phyloP scores from a whole-genome alignment of 2,888 invertebrate genomes.

The Lycaena phlaeas region DNA sequence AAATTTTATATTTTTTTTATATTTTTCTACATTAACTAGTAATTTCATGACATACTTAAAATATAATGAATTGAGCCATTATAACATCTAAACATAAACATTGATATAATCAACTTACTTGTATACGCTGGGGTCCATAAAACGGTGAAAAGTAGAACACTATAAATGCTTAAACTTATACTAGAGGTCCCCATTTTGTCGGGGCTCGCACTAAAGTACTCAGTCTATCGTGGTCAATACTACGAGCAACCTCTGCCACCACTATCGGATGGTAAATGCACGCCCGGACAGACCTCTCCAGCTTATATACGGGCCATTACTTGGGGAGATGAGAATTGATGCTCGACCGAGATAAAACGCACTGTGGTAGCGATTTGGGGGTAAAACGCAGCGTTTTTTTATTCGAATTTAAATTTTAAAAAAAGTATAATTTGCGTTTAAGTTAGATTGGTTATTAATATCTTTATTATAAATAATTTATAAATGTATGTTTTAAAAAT shows the following conservation, averaged over 20 bases:
- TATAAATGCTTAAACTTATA: conserved; percentile 43
- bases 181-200: conserved; percentile 54
- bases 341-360: not conserved
- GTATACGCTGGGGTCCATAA: conserved; percentile 54
- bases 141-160: conserved; percentile 57
- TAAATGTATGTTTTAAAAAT: too few relatives aligned
- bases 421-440: not conserved
- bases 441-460: not conserved
- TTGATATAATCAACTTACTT: conserved; percentile 56
- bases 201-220: conserved; percentile 41
- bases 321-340: not conserved
- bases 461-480: not conserved
- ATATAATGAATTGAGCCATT: too few relatives aligned
- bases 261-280: conserved; percentile 52
- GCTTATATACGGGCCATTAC: conserved; percentile 56
- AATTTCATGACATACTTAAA: too few relatives aligned
- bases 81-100: too few relatives aligned
- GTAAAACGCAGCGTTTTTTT: not conserved
- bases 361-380: not conserved
- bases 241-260: conserved; percentile 37
- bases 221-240: conserved; percentile 47
- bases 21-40: too few relatives aligned
- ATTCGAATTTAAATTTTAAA: conserved; percentile 6
- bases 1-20: too few relatives aligned
- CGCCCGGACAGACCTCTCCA: conserved; percentile 16